A percentile compares a stretch with the other conserved stretches of the same genome.
Evolutionary conservation across 2,888 invertebrate species (phyloP).

Genomic region (Phaedon cochleariae): DNA sequence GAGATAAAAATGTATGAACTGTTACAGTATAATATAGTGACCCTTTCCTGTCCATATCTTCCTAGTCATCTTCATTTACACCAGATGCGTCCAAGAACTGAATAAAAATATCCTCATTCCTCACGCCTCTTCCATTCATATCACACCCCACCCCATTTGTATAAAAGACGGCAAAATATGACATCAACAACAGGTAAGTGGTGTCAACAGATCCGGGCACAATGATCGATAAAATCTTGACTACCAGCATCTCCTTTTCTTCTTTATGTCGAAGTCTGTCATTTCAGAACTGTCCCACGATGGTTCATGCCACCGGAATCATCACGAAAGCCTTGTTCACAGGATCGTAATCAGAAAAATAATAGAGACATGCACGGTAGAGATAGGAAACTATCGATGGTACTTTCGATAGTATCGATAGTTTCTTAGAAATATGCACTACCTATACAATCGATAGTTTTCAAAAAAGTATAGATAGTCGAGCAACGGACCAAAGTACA

Average conservation of each 20-base stretch:
- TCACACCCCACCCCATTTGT: not conserved
- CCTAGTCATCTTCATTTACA: not conserved
- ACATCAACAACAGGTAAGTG: slow-evolving; percentile 38
- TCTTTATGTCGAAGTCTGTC: slow-evolving; percentile 6
- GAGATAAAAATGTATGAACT: too few species aligned
- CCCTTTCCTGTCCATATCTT: not conserved
- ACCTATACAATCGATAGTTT: too few species aligned
- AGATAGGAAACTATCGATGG: too few species aligned
- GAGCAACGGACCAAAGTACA: too few species aligned
- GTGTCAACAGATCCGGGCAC: slow-evolving; percentile 38
- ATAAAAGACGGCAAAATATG: slow-evolving; percentile 23
- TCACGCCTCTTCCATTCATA: not conserved
- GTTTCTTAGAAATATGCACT: too few species aligned
- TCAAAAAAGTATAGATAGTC: too few species aligned
- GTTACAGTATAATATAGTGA: not conserved
- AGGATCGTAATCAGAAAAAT: not conserved
- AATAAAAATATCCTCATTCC: not conserved
- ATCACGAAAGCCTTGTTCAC: not conserved
- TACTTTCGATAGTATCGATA: too few species aligned
- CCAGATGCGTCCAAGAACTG: not conserved
- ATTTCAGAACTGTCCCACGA: slow-evolving; percentile 25
- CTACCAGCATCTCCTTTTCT: slow-evolving; percentile 46
- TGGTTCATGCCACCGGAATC: slow-evolving; percentile 9
- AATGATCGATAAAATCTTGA: slow-evolving; percentile 50
- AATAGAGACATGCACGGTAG: too few species aligned